Conservation (phyloP, 2,888 invertebrate genomes). For the Drosophila koepferae region DNA sequence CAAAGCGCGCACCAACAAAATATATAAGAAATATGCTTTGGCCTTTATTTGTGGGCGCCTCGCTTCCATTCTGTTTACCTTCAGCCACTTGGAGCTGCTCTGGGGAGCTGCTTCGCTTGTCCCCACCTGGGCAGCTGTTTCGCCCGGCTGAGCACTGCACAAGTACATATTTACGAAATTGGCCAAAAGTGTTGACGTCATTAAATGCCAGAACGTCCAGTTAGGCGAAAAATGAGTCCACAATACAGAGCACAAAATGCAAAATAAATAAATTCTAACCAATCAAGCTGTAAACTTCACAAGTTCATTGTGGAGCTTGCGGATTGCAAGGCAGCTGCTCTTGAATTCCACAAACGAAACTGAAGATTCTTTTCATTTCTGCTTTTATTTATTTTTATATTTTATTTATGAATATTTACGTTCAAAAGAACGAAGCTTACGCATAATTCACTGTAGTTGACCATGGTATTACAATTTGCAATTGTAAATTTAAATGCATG, state of each 20-base stretch:
- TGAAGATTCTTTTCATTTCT: neutral
- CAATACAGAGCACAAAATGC: slow-evolving; percentile 9
- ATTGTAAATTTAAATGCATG: neutral
- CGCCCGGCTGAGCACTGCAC: neutral
- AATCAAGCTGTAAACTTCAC: neutral
- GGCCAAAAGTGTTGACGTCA: slow-evolving; percentile 35
- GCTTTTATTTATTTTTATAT: slow-evolving; percentile 3
- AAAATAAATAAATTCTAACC: slow-evolving; percentile 8
- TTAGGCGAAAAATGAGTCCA: slow-evolving; percentile 2
- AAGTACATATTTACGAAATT: slow-evolving; percentile 48
- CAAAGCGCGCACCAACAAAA: slow-evolving; percentile 10
- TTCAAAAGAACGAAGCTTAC: neutral
- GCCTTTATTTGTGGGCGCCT: slow-evolving; percentile 47
- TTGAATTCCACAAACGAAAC: slow-evolving; percentile 4
- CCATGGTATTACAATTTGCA: neutral
- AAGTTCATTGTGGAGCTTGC: slow-evolving; percentile 3
- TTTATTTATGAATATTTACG: slow-evolving; percentile 27
- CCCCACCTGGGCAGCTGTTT: slow-evolving; percentile 21
- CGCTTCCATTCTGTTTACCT: slow-evolving; percentile 52
- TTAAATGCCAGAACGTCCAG: slow-evolving; percentile 13
- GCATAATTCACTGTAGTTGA: neutral
- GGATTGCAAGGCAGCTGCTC: neutral
- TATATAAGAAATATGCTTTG: slow-evolving; percentile 43
- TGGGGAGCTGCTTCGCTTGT: neutral
- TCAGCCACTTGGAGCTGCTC: slow-evolving; percentile 24